Evolutionary conservation across 2,888 invertebrate species (phyloP), one percentile per base, ranked within the genome.

Genomic region (Agrochola macilenta): DNA sequence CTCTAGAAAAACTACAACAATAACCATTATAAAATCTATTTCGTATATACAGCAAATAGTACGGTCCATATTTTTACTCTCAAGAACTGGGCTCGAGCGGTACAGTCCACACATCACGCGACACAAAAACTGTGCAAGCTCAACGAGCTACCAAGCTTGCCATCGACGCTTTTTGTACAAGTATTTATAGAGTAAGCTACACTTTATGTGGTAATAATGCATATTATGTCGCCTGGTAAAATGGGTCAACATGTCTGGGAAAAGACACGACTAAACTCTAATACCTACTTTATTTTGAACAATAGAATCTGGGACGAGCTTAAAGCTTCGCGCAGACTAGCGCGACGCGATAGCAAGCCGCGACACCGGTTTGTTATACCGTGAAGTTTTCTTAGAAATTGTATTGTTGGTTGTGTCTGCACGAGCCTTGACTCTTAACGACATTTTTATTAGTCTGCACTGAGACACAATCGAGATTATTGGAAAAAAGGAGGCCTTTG

Each of bases 21-120:
- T 0, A 49, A 0, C 12, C 12, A 20, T 35, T 35, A 4, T 23
- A 39, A 17, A 78, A 76, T 68, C 17, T 9, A 14, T 57, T 35
- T 35, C 35, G 3, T 39, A n/a, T 39, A 57, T 8, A 12, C 3
- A 52, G 20, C 57, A 80, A 74, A 72, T 84, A 52, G 82, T 84
- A 80, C 52, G 63, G 49, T 35, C 57, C 49, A 84, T 72, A 80
- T 65, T 80, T 82, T 61, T 61, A 65, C 70, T 69, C 63, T 35
- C 71, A 82, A 72, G 71, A 76, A 69, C 57, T 43, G 57, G 8
- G 57, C 65, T 64, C 17, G 12, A 54, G 60, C 14, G 39, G 60
- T 30, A 26, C 69, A 63, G 43, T 84, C 30, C 35, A 75, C 82
- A 80, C 49, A 71, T 76, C 69, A 73, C 49, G n/a, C 58, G 60